Percentiles rank a stretch among this genome's conserved stretches.
These are phyloP conservation scores for Drosophila takahashii DNA, from an alignment of 1,140 invertebrate genomes.

Conservation along the genomic window DNA sequence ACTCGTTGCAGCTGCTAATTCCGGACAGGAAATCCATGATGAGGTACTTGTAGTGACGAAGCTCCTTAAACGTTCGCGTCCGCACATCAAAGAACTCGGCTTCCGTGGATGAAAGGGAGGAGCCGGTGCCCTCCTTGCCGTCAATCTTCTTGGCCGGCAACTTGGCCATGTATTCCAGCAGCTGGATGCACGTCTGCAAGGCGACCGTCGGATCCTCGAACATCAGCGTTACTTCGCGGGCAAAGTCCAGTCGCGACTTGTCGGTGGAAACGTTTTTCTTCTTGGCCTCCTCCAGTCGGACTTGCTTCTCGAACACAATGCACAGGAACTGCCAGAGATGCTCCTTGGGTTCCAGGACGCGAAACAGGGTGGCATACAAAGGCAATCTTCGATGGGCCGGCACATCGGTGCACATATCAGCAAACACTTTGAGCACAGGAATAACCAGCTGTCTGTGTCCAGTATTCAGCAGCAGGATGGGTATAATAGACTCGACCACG, in stretches of 20 bases:
- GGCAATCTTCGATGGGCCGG: conserved; percentile 93
- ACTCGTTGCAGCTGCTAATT: conserved; percentile 88
- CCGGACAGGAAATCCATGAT: conserved; percentile 89
- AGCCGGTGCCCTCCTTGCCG: conserved; percentile 61
- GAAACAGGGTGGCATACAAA: conserved; percentile 92
- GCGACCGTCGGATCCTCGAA: conserved; percentile 85
- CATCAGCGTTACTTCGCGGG: conserved; percentile 46
- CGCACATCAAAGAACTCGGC: conserved; percentile 89
- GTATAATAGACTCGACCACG: conserved; percentile 95
- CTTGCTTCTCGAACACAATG: conserved; percentile 89
- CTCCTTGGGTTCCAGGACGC: conserved; percentile 88
- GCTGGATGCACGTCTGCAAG: conserved; percentile 88
- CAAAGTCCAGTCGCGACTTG: conserved; percentile 58
- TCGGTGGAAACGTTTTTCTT: conserved; percentile 63
- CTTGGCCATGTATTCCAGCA: conserved; percentile 87
- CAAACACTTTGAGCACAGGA: conserved; percentile 94
- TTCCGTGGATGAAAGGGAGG: conserved; percentile 25
- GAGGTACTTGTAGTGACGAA: conserved; percentile 93
- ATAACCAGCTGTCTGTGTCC: conserved; percentile 85
- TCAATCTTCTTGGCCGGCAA: conserved; percentile 41
- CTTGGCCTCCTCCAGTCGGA: conserved; percentile 75
- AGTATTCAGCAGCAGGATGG: conserved; percentile 88
- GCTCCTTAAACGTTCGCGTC: conserved; percentile 89
- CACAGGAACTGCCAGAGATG: conserved; percentile 92
- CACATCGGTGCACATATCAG: conserved; percentile 94